These are phyloP conservation scores for Cephalopholis sonnerati DNA, from an alignment of 2,113 vertebrate genomes.

Conservation along the genomic window DNA sequence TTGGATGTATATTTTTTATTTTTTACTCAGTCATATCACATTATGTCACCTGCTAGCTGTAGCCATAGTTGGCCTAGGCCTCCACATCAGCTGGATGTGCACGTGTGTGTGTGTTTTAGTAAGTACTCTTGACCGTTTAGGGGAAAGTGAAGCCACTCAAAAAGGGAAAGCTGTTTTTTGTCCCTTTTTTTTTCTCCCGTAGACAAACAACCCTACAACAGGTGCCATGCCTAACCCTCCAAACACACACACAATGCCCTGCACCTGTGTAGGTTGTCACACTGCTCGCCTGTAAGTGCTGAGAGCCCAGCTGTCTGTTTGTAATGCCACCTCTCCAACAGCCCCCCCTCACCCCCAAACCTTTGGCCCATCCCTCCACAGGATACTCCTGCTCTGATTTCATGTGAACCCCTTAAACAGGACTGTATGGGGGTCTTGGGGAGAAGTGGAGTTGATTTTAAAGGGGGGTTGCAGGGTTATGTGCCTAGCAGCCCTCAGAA, in stretches of 20 bases:
- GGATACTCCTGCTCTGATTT: constrained; percentile 65
- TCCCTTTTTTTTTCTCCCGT: constrained; percentile 9
- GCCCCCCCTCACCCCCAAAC: constrained; percentile 28
- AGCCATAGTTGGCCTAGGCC: too few species aligned
- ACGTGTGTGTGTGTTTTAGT: too few species aligned
- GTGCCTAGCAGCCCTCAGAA: constrained; percentile 45
- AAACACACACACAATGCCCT: constrained; percentile 61
- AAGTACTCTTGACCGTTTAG: neutral
- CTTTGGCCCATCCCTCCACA: constrained; percentile 46
- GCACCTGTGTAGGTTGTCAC: constrained; percentile 80
- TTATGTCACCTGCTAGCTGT: too few species aligned
- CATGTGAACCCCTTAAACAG: constrained; percentile 52
- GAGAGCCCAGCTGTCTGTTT: constrained; percentile 82
- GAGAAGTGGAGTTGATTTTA: neutral
- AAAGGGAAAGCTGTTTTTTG: constrained; percentile 41
- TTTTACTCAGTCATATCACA: too few species aligned
- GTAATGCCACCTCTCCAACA: constrained; percentile 63
- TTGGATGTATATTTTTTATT: too few species aligned
- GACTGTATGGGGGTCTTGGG: constrained; percentile 6
- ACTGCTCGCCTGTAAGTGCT: constrained; percentile 56
- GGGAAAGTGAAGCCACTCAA: constrained; percentile 20
- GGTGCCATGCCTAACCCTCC: constrained; percentile 55
- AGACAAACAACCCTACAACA: constrained; percentile 63
- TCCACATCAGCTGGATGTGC: too few species aligned
- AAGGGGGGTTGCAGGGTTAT: constrained; percentile 14